Base-by-base conservation (phyloP, 2,113 vertebrate genomes). In the Pholis gunnellus region DNA sequence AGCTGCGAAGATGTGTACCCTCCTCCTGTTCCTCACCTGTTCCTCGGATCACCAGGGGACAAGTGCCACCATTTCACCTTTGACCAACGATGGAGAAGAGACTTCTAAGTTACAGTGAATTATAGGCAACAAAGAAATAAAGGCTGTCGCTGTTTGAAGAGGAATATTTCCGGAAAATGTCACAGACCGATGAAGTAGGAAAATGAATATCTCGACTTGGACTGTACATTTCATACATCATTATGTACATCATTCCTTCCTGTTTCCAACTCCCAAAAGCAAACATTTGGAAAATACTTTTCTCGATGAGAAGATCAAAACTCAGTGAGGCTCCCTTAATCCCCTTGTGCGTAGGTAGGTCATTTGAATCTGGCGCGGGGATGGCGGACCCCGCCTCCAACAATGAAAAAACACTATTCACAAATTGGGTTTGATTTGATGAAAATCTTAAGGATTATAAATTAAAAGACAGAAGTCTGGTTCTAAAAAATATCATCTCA, bases 1-100 rank as follows among this genome's bases (percentile, higher is more conserved):
- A 57, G 63, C 66, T 54, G 57, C 64, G 68, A 22, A 15, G n/a
- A 76, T 74, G 50, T 1, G 22, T 36, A 22, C 27, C 18, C n/a
- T 42, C 46, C 50, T 64, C 73, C 59, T 70, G 67, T 20, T 75
- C 0, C 31, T 11, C 76, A 73, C 65, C 34, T 78, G 65, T 64
- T 77, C 27, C 18, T 61, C 54, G 38, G 31, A 80, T 71, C 4
- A 2, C 34, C 0, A 2, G 75, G 15, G 42, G 1, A 4, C 5
- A 22, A 38, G 63, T 17, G 57, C 76, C 63, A 60, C 48, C 31
- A 8, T 15, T 57, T 31, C 9, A 46, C 34, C 5, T 22, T 64
- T 64, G 38, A 44, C 20, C 36, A 48, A 14, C 2, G 13, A 6
- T 13, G 9, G 18, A 72, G 15, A 42, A 0, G 18, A 61, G 13